Percentiles rank a stretch among this genome's conserved stretches.
These are phyloP conservation scores for Aporrectodea caliginosa DNA, from an alignment of 1,140 invertebrate genomes.

Conservation along the genomic window DNA sequence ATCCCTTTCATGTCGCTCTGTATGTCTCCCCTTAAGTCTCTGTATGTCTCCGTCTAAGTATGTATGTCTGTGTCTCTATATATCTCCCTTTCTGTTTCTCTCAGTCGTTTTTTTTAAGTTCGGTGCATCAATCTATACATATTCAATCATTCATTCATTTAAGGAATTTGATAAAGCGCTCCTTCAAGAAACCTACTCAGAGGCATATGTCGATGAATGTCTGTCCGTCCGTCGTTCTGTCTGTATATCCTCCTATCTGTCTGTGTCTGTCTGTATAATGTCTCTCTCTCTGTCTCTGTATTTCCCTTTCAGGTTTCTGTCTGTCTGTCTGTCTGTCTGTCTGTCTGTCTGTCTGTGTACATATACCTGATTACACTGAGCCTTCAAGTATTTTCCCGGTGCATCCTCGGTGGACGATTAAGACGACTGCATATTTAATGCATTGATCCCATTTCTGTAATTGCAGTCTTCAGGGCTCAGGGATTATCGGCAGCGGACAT, in stretches of 20 bases:
- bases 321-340: neutral
- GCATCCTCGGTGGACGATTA: neutral
- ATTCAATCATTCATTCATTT: neutral
- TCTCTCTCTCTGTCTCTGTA: neutral
- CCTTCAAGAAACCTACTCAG: neutral
- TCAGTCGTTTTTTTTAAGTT: too few relatives aligned
- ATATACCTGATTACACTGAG: neutral
- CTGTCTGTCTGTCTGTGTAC: neutral
- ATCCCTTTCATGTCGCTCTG: too few relatives aligned
- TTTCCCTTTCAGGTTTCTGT: neutral
- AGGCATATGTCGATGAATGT: too few relatives aligned
- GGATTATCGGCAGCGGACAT: conserved; percentile 50
- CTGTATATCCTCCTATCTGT: neutral
- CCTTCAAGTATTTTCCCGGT: neutral
- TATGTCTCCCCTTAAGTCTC: too few relatives aligned
- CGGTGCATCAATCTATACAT: too few relatives aligned
- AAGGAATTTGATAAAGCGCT: neutral
- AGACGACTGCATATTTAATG: too few relatives aligned
- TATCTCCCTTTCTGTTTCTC: too few relatives aligned
- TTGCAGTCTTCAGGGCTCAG: conserved; percentile 50
- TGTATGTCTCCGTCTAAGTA: too few relatives aligned
- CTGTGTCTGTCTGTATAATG: neutral
- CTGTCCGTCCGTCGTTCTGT: neutral
- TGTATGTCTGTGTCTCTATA: too few relatives aligned
- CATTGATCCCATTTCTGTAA: conserved; percentile 20